phyloP scores from a whole-genome alignment of 2,797 vertebrate genomes.

The Typhlichthys subterraneus region DNA sequence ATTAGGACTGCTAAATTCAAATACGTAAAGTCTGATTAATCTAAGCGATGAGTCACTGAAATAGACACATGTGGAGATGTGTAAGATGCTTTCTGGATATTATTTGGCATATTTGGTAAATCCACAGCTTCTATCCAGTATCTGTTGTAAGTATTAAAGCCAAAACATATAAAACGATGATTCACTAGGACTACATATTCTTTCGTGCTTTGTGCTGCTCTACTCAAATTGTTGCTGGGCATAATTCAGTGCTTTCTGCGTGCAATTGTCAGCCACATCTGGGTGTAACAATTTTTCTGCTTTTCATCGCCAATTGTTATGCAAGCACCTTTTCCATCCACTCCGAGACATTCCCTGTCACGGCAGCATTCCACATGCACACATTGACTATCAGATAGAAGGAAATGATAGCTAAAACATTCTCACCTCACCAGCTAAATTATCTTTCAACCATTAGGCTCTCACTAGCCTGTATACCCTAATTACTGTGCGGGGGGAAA shows the following conservation, averaged over 20 bases:
- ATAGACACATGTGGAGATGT: no score
- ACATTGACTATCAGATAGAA: constrained; percentile 59
- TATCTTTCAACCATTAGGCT: constrained; percentile 2
- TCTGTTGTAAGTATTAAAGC: no score
- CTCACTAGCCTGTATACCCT: not conserved
- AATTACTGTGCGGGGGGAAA: no score
- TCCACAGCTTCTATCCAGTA: no score
- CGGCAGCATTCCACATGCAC: constrained; percentile 67
- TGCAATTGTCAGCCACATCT: constrained; percentile 70
- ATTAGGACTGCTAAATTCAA: no score
- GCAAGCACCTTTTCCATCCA: constrained; percentile 71
- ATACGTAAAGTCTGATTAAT: no score
- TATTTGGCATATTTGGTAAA: no score
- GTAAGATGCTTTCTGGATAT: no score
- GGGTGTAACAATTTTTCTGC: constrained; percentile 66
- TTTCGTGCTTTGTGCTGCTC: constrained; percentile 27
- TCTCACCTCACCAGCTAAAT: constrained; percentile 33
- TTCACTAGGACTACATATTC: not conserved
- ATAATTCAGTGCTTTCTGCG: constrained; percentile 52
- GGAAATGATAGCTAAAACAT: constrained; percentile 50
- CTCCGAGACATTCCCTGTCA: constrained; percentile 72
- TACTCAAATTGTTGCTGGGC: constrained; percentile 54
- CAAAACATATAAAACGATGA: no score
- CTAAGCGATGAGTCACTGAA: no score
- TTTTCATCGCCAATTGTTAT: constrained; percentile 75